Percentiles rank a stretch among this genome's conserved stretches.
phyloP scores from a whole-genome alignment of 2,113 vertebrate genomes.

The Gavia stellata region DNA sequence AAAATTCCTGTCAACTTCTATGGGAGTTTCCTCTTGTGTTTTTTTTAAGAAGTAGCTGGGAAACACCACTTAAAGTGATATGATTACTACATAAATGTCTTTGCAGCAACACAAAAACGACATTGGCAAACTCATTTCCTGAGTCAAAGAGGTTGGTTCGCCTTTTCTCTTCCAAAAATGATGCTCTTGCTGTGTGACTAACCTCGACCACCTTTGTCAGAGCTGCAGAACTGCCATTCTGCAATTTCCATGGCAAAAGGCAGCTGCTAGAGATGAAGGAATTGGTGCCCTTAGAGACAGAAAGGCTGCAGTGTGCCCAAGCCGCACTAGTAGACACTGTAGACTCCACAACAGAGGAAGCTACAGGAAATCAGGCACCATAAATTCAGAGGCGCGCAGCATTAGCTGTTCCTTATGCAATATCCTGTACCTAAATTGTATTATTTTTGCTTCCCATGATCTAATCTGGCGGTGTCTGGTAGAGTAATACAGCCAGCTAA shows the following conservation, averaged over 20 bases:
- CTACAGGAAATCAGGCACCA: slow-evolving; percentile 18
- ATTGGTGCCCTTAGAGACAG: neutral
- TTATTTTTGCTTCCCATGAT: slow-evolving; percentile 15
- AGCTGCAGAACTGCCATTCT: neutral
- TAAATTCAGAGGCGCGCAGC: neutral
- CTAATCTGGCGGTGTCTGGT: neutral
- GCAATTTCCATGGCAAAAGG: neutral
- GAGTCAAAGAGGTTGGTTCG: neutral
- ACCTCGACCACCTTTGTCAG: neutral
- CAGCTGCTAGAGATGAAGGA: neutral
- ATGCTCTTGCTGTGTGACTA: neutral
- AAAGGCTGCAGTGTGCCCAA: neutral
- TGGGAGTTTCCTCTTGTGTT: neutral
- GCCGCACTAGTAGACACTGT: neutral
- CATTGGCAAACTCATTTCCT: neutral
- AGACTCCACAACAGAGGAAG: neutral
- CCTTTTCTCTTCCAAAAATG: neutral
- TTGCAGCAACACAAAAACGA: neutral
- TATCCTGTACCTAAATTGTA: slow-evolving; percentile 25
- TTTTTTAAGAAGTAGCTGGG: neutral
- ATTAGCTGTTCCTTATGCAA: slow-evolving; percentile 21
- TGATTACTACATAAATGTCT: neutral
- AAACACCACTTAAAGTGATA: neutral
- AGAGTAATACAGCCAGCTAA: neutral
- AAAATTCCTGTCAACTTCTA: neutral